Evolutionary conservation across 2,113 vertebrate genomes (phyloP), one percentile per base, ranked within the genome.

Genomic region (Opisthocomus hoazin): DNA sequence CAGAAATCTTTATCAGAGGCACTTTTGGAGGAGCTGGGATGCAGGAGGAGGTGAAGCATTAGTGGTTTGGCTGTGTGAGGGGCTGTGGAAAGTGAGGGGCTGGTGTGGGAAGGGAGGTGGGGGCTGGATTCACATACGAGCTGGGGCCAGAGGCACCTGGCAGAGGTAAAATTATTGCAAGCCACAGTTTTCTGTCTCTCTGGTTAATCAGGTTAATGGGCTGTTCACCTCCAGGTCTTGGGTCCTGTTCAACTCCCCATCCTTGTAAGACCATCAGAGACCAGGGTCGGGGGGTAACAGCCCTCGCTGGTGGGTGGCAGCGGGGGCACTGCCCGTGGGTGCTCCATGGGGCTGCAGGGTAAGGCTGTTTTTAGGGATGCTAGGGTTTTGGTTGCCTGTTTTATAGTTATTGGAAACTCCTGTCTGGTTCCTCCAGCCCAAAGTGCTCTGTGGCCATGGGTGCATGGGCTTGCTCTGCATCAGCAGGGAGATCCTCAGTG

Each of bases 401-500:
- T 53, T 43, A 7, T 20, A 37, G 5, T 4, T 41, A 1, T 30
- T 43, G 65, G 84, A 9, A 78, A 30, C 15, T 70, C 51, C 26
- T 26, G 13, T 5, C 17, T 34, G 9, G 10, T 68, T 85, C 30
- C n/a, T 64, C 8, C 54, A 69, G 69, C 41, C 36, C 41, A 15
- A 21, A 21, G 41, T 24, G 30, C 51, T 45, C 53, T 0, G 0
- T 46, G 57, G 61, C 48, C 20, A 6, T 0, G 0, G 36, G 10
- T 0, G 0, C 10, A 2, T 0, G 9, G 29, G 11, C 26, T 82
- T 36, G 7, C 4, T 77, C 46, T 3, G 0, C 0, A 1, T 51
- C 53, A 41, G 39, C 50, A 14, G n/a, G 43, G 84, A 48, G 18
- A 63, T 32, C 48, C 37, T 53, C 13, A 30, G 50, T 0, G 5